phyloP scores from a whole-genome alignment of 2,888 invertebrate genomes.

The Keiferia lycopersicella region DNA sequence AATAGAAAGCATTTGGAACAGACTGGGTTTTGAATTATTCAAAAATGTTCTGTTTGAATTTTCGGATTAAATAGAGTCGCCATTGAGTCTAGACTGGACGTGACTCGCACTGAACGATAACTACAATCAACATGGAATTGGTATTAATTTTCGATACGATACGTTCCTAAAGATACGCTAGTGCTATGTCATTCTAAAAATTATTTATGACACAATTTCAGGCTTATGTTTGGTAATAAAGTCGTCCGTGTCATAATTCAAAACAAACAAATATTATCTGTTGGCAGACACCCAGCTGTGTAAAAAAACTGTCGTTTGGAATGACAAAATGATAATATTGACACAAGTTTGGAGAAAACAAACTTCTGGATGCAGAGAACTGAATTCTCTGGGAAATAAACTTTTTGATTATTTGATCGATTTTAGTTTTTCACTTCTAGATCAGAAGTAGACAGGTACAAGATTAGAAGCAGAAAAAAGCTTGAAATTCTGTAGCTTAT shows the following conservation, averaged over 20 bases:
- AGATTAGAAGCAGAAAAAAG: too few species aligned
- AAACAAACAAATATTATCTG: slow-evolving; percentile 52
- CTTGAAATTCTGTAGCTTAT: too few species aligned
- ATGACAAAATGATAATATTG: slow-evolving; percentile 3
- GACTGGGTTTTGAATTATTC: background rate
- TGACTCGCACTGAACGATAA: background rate
- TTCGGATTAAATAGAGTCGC: background rate
- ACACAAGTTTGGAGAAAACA: background rate
- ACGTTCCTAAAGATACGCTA: too few species aligned
- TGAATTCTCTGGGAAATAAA: background rate
- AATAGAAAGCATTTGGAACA: background rate
- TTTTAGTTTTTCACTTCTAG: too few species aligned
- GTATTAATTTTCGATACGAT: background rate
- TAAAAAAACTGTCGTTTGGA: slow-evolving; percentile 36
- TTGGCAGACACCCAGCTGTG: slow-evolving; percentile 58
- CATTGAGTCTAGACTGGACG: background rate
- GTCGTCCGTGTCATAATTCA: slow-evolving; percentile 52
- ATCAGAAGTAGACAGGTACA: too few species aligned
- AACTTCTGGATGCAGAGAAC: background rate
- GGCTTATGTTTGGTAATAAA: slow-evolving; percentile 57
- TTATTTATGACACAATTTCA: slow-evolving; percentile 53
- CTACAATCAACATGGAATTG: background rate
- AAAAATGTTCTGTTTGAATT: background rate
- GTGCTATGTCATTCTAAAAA: slow-evolving; percentile 20
- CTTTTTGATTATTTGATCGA: too few species aligned